These are phyloP conservation scores for Epicampocera succincta DNA, from an alignment of 2,888 invertebrate species.

Conservation along the genomic window DNA sequence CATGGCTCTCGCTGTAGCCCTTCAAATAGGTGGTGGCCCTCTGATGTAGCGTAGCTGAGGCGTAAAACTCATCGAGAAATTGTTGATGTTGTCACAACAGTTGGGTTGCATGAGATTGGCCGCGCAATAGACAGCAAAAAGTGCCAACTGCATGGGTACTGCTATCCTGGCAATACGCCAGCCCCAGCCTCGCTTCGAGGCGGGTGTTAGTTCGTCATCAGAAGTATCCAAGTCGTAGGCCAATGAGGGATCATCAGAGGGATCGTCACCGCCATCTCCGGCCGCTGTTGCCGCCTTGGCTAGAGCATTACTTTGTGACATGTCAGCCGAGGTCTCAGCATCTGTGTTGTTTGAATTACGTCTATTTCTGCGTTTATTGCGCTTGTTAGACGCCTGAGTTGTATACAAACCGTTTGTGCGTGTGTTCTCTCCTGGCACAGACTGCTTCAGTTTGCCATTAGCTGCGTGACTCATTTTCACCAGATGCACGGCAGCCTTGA, in stretches of 20 bases:
- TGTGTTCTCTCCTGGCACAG: conserved; percentile 14
- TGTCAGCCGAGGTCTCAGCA: conserved; percentile 25
- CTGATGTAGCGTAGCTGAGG: conserved; percentile 89
- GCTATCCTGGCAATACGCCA: conserved; percentile 87
- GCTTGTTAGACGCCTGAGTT: conserved; percentile 27
- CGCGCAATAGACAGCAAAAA: conserved; percentile 87
- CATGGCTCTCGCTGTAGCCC: conserved; percentile 42
- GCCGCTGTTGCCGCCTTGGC: conserved; percentile 64
- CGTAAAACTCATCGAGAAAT: conserved; percentile 86
- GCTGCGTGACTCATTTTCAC: conserved; percentile 47
- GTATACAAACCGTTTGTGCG: conserved; percentile 54
- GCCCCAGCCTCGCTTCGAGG: conserved; percentile 82
- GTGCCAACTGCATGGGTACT: conserved; percentile 87
- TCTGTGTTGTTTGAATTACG: conserved; percentile 47
- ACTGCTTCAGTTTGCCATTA: conserved; percentile 54
- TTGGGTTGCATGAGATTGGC: conserved; percentile 88
- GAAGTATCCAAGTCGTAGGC: conserved; percentile 73
- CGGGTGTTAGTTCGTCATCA: conserved; percentile 70
- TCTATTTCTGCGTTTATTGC: conserved; percentile 72
- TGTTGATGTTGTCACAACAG: conserved; percentile 89
- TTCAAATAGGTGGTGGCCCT: conserved; percentile 89
- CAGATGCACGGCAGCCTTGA: not conserved
- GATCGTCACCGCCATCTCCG: conserved; percentile 73
- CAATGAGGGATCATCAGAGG: conserved; percentile 77
- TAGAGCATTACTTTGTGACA: conserved; percentile 41